Evolutionary conservation across 2,888 invertebrate species (phyloP).

Genomic region (Polia nebulosa): DNA sequence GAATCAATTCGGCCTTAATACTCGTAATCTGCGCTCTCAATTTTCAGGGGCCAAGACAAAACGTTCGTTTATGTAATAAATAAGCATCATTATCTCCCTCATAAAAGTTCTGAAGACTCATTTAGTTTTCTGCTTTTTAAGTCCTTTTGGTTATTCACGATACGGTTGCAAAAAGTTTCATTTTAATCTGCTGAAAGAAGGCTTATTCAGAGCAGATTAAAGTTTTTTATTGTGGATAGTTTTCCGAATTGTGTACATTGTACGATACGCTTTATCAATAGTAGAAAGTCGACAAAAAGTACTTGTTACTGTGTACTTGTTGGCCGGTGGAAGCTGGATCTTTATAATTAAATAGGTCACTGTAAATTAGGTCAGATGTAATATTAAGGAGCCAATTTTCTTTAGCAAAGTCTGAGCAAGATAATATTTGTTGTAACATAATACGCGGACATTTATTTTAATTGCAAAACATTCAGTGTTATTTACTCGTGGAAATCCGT

Average conservation of each 20-base stretch:
- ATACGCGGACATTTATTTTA: constrained; percentile 37
- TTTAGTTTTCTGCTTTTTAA: constrained; percentile 35
- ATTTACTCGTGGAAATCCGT: not conserved
- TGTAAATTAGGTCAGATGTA: constrained; percentile 52
- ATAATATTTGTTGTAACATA: constrained; percentile 39
- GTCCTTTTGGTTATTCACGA: constrained; percentile 23
- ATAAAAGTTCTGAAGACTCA: constrained; percentile 46
- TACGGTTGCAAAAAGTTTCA: constrained; percentile 27
- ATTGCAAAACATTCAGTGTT: constrained; percentile 18
- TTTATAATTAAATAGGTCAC: constrained; percentile 50
- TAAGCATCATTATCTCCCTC: constrained; percentile 42
- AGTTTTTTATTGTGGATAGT: constrained; percentile 37
- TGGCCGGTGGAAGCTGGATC: constrained; percentile 28
- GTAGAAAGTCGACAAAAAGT: constrained; percentile 14
- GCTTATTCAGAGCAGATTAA: constrained; percentile 23
- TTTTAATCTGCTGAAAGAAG: constrained; percentile 31
- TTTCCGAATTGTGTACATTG: constrained; percentile 16
- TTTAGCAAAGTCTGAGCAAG: constrained; percentile 22
- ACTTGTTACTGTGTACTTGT: too few species aligned
- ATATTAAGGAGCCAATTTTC: constrained; percentile 54
- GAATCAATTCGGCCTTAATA: constrained; percentile 64
- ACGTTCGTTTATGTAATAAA: constrained; percentile 40
- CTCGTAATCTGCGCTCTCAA: constrained; percentile 48
- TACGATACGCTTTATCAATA: constrained; percentile 35
- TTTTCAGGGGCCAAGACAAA: constrained; percentile 32